Conservation (phyloP, 1,140 invertebrate genomes). For the Drosophila truncata region DNA sequence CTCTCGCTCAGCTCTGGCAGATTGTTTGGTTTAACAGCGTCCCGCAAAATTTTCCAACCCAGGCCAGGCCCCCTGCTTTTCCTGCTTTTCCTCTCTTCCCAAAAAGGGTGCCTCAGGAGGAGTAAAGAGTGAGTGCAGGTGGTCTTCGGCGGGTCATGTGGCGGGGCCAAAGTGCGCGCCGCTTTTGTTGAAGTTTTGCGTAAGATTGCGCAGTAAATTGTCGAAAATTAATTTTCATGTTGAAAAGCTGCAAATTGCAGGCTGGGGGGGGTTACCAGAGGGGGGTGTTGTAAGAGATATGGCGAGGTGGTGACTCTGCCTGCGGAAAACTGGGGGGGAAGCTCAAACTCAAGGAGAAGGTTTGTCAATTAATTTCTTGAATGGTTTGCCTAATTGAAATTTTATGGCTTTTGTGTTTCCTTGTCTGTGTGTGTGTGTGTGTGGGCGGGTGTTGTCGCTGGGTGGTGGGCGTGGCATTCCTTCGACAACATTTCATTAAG, state of each 20-base stretch:
- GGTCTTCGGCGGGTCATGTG: conserved; percentile 27
- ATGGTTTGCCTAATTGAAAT: conserved; percentile 83
- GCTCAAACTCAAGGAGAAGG: conserved; percentile 67
- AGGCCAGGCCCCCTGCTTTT: no score
- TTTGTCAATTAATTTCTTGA: conserved; percentile 83
- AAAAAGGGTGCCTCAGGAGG: background rate
- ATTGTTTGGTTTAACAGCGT: conserved; percentile 76
- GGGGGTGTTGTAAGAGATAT: conserved; percentile 36
- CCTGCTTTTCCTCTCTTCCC: background rate
- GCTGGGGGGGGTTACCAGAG: background rate
- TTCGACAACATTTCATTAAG: conserved; percentile 53
- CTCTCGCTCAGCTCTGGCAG: conserved; percentile 64
- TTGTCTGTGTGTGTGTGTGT: conserved; percentile 57
- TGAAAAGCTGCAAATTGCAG: conserved; percentile 80
- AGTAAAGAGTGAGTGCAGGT: conserved; percentile 23
- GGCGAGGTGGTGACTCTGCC: conserved; percentile 6
- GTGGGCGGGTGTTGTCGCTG: conserved; percentile 11
- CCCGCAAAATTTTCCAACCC: conserved; percentile 13
- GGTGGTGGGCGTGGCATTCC: conserved; percentile 42
- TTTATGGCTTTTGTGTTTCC: conserved; percentile 72
- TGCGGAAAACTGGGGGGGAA: background rate
- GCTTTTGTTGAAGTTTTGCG: conserved; percentile 83
- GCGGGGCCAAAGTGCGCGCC: conserved; percentile 50
- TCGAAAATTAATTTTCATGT: conserved; percentile 84
- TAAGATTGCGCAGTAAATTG: conserved; percentile 84